Evolutionary conservation across 2,113 vertebrate genomes (phyloP), one percentile per base, ranked within the genome.

Genomic region (Hiodon alosoides): DNA sequence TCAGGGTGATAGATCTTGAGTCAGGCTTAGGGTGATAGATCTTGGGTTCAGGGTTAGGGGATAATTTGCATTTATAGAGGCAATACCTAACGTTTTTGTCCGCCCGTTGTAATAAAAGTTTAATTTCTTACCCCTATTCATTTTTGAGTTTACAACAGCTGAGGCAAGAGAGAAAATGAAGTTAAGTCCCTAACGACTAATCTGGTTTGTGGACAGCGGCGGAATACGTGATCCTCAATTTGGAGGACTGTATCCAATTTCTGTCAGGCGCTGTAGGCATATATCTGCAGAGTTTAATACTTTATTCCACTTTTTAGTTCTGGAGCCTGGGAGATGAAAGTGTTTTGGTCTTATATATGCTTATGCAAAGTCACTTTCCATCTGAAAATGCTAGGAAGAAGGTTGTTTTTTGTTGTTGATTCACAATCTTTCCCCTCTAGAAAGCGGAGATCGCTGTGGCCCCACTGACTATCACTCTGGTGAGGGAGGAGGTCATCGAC

Each of bases 361-460:
- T 78, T 62, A 11, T 10, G 70, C 11, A 64, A 70, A 81, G 78
- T 80, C 75, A 77, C 78, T 74, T n/a, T 77, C 79, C 80, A 69
- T 76, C 64, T 54, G 77, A 74, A 77, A 75, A 70, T 48, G 8
- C 64, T 66, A 66, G 48, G 64, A 66, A 47, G 64, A 47, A 66
- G 64, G 46, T 16, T 31, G 31, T 31, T 31, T 31, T 31, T 31
- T 31, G 31, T 31, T 31, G 31, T 31, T 31, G 31, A 31, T 31
- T 31, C 31, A 31, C 31, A 31, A 31, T 31, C 31, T 31, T 31
- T 31, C 31, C 31, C 31, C 31, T 31, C 31, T 31, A 99, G 97
- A 98, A 98, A 95, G 96, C 97, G 84, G 97, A 98, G 88, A 99
- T 99, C 79, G 97, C 97, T 5, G 96, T 99, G 83, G 97, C 97